A percentile compares a stretch with the other conserved stretches of the same genome.
These are phyloP conservation scores for Dipodomys spectabilis DNA, from an alignment of 2,113 vertebrate genomes.

Conservation along the genomic window DNA sequence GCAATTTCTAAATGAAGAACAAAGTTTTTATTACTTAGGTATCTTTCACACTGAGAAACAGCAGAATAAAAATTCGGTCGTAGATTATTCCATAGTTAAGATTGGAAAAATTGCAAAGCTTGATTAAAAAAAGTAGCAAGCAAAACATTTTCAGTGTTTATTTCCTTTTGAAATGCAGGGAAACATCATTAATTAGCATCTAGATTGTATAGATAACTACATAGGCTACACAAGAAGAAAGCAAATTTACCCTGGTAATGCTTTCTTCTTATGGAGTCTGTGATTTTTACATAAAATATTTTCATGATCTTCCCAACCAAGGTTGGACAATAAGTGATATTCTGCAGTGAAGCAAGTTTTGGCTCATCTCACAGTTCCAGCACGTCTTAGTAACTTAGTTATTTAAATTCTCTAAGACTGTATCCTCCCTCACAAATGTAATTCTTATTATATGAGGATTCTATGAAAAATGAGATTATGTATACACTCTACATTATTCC, in stretches of 20 bases:
- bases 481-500: neutral
- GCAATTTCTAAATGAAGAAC: conserved; percentile 62
- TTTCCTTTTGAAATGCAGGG: conserved; percentile 15
- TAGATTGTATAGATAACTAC: neutral
- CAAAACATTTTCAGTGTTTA: neutral
- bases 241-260: neutral
- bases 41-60: conserved; percentile 36
- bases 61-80: conserved; percentile 23
- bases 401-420: neutral
- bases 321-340: neutral
- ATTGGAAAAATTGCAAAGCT: neutral
- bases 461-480: neutral
- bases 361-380: neutral
- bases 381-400: neutral
- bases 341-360: neutral
- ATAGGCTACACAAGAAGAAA: neutral
- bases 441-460: neutral
- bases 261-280: neutral
- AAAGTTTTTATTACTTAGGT: conserved; percentile 35
- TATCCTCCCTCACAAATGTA: neutral
- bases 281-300: neutral
- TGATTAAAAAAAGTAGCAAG: neutral
- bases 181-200: neutral
- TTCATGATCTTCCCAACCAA: neutral
- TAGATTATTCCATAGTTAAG: conserved; percentile 9